phyloP scores from a whole-genome alignment of 2,797 vertebrate species.

The Loris lydekkerianus region DNA sequence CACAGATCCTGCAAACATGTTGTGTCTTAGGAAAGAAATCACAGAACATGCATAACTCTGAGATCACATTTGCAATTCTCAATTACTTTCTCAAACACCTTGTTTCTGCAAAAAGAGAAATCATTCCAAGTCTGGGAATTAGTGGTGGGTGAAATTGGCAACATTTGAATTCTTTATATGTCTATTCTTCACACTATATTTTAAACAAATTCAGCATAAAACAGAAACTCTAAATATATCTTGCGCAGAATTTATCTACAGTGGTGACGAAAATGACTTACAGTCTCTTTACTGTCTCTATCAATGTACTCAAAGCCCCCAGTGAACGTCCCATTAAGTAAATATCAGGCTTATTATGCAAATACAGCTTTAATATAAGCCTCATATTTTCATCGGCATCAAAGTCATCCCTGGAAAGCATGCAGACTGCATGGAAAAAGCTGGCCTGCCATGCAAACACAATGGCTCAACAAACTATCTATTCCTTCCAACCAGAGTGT shows the following conservation, averaged over 20 bases:
- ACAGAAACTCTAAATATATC: conserved; percentile 75
- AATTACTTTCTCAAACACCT: conserved; percentile 77
- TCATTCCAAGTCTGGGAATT: conserved; percentile 77
- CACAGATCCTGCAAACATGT: conserved; percentile 59
- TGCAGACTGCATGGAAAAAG: background rate
- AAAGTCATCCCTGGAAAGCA: background rate
- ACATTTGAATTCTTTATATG: conserved; percentile 69
- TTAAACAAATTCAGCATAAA: conserved; percentile 76
- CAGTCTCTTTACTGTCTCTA: background rate
- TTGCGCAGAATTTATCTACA: conserved; percentile 35
- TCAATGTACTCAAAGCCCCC: background rate
- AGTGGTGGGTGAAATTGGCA: conserved; percentile 74
- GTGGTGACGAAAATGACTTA: conserved; percentile 36
- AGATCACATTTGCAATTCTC: conserved; percentile 69
- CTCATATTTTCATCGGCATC: background rate
- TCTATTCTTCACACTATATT: conserved; percentile 75
- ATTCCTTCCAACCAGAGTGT: background rate
- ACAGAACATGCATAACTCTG: conserved; percentile 48
- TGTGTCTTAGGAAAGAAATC: conserved; percentile 64
- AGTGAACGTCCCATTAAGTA: background rate
- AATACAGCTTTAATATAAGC: background rate
- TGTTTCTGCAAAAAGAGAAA: conserved; percentile 72
- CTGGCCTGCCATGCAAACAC: background rate
- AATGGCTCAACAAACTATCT: background rate
- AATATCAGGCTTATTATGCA: background rate